phyloP scores from a whole-genome alignment of 2,888 invertebrate species.

The Drosophila maculinotata region DNA sequence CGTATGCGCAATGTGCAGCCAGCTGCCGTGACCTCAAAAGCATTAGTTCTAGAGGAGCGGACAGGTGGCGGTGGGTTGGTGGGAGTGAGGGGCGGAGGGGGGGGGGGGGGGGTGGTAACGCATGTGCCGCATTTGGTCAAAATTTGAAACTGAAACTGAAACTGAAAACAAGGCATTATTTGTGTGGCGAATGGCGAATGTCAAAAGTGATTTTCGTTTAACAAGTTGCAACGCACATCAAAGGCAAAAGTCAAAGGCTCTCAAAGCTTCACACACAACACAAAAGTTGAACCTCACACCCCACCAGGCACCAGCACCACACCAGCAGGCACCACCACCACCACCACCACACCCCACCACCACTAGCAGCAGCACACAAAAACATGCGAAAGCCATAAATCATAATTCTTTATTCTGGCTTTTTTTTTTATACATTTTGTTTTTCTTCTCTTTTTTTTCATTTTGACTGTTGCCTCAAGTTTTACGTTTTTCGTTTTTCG shows the following conservation, averaged over 20 bases:
- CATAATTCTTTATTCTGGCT: constrained; percentile 77
- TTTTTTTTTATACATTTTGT: constrained; percentile 64
- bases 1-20: constrained; percentile 70
- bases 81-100: background rate
- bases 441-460: constrained; percentile 70
- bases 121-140: constrained; percentile 74
- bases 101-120: constrained; percentile 10
- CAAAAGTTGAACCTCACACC: constrained; percentile 43
- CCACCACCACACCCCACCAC: background rate
- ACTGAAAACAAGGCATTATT: constrained; percentile 35
- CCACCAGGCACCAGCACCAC: constrained; percentile 7
- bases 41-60: constrained; percentile 11
- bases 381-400: constrained; percentile 80
- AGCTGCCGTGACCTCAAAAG: constrained; percentile 55
- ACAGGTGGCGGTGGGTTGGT: background rate
- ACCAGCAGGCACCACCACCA: background rate
- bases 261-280: constrained; percentile 49
- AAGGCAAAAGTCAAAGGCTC: constrained; percentile 65
- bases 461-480: constrained; percentile 46
- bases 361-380: constrained; percentile 16
- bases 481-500: constrained; percentile 45
- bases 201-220: constrained; percentile 76
- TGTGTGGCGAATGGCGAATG: constrained; percentile 61
- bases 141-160: constrained; percentile 41
- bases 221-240: constrained; percentile 59